These are phyloP conservation scores for Mesorhabditis belari DNA, from an alignment of 2,888 invertebrate species.

Conservation along the genomic window DNA sequence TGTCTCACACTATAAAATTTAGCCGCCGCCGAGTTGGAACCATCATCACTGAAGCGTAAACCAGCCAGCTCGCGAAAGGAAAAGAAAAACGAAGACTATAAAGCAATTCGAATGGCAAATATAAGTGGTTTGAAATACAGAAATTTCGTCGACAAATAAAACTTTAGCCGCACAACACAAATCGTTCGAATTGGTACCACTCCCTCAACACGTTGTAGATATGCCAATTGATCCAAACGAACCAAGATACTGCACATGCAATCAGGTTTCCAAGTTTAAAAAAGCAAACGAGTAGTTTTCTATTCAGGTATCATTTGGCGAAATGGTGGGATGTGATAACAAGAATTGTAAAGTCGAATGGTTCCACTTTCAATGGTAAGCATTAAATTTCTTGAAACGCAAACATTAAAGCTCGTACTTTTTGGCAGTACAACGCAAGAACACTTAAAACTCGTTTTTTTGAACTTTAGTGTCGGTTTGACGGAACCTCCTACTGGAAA, in stretches of 20 bases:
- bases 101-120: too few relatives aligned
- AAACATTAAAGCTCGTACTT: not conserved
- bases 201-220: constrained; percentile 54
- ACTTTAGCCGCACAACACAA: too few relatives aligned
- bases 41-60: too few relatives aligned
- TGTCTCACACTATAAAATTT: too few relatives aligned
- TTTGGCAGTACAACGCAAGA: not conserved
- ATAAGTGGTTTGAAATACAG: too few relatives aligned
- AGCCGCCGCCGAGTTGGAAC: too few relatives aligned
- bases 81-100: too few relatives aligned
- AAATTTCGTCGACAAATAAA: too few relatives aligned
- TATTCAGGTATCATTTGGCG: constrained; percentile 73
- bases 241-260: constrained; percentile 90
- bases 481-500: constrained; percentile 32
- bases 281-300: not conserved
- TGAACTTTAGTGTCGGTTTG: constrained; percentile 35
- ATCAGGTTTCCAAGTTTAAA: constrained; percentile 62
- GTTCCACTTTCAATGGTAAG: constrained; percentile 58
- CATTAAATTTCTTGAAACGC: not conserved
- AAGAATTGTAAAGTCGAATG: constrained; percentile 61
- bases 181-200: too few relatives aligned
- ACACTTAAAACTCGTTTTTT: constrained; percentile 1
- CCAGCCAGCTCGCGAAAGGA: too few relatives aligned
- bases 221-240: constrained; percentile 82
- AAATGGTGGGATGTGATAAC: constrained; percentile 95